Base-by-base conservation (phyloP, 2,113 vertebrate species). In the Meriones unguiculatus region DNA sequence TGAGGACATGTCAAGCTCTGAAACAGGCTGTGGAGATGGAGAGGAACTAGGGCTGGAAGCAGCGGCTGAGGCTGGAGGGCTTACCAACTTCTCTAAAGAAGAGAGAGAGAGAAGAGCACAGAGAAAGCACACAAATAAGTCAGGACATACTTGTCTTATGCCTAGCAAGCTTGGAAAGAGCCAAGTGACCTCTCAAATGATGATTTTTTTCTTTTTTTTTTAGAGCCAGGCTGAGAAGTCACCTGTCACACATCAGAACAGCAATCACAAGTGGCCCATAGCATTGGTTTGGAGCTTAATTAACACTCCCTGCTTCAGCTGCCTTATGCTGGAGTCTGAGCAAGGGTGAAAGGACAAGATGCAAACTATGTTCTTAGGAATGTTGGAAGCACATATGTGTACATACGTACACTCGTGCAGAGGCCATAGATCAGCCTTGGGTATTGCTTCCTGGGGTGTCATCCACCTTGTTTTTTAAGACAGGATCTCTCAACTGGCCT, bases 11-110 rank as follows among this genome's bases (percentile, higher is more conserved):
- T 99, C 99, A 98, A 98, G 99, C 97, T 99, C 99, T 98, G 98
- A 98, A 96, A 98, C 98, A 77, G 99, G 99, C 98, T 99, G 99
- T 98, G 99, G 99, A 98, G 99, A 99, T 97, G 99, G 99, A 98
- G 99, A 99, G 97, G 99, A 99, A 86, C 98, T 98, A 98, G 99
- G 98, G 96, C 99, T 99, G 98, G 99, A 99, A 97, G 98, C 99
- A 97, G 99, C 99, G 97, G 99, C 99, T 98, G 99, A 99, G 98
- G 98, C 98, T 98, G 98, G 98, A 98, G 99, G 99, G 98, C 98
- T 99, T 97, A 98, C 98, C 98, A 99, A 96, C 98, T 99, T 99
- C 97, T 99, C 99, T 99, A 91, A 93, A 99, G 98, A 95, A 97
- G 97, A 98, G 96, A 98, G 77, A 98, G 97, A 98, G 97, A 98